Base-by-base conservation (phyloP, 2,888 invertebrate genomes). In the Icerya purchasi region DNA sequence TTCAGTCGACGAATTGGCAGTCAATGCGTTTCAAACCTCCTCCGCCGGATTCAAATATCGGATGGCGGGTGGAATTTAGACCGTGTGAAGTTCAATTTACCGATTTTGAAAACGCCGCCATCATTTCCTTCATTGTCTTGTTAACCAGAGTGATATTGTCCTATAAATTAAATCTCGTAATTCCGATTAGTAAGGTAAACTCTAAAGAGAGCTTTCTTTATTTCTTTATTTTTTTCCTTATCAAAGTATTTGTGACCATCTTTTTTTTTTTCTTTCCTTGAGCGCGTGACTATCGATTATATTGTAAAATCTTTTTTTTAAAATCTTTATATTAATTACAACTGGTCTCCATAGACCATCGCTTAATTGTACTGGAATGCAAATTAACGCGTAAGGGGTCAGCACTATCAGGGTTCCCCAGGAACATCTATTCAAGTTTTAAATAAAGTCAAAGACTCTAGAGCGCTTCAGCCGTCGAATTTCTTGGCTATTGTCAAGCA, bases 1-100 rank as follows among this genome's bases (percentile, higher is more conserved):
- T 97, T 66, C 96, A 97, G 71, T 96, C 96, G 1, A 97, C 97
- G 24, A 97, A 97, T 75, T 97, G 97, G 97, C 96, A 97, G 75
- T 93, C 94, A 36, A 93, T 97, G 93, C 78, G 93, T 51, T 98
- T 98, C 75, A 98, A 98, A 75, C 96, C 96, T 25, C 97, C 97
- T 53, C 93, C 94, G 22, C 90, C 93, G 0, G 84, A 92, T 71
- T 90, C 92, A 8, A 78, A 88, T 56, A 98, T 99, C 68, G 98
- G 98, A 50, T 99, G 98, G 98, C 80, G 98, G 65, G 98, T 99
- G 1, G 98, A 99, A 76, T 99, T 99, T 76, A 82, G 98, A 24
- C 97, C 98, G 52, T 97, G 97, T 71, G 94, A 93, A 74, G 88
- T 92, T 21, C 98, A 99, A 73, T 80, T 98, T 66, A 97, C 98